Evolutionary conservation across 2,888 invertebrate species (phyloP), one percentile per base, ranked within the genome.

Genomic region (Hyles lineata): DNA sequence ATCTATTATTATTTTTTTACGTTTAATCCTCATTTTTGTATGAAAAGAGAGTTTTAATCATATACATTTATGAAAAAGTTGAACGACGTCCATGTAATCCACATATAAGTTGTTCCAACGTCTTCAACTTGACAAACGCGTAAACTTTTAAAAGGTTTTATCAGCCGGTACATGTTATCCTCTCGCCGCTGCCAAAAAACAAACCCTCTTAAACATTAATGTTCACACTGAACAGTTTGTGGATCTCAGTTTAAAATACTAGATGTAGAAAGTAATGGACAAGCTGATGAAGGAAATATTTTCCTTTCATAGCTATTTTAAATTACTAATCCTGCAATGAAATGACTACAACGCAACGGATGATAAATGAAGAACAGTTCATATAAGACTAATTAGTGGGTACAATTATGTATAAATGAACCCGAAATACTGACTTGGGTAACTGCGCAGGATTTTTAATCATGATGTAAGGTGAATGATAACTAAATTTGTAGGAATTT

Each of bases 111-210:
- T 62, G 25, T 71, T 63, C 52, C 21, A 55, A 32, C 15, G 19
- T 59, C 72, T 76, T 74, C 43, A 74, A 77, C 74, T 74, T 72
- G 58, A 61, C 63, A 72, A 67, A 69, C 25, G 63, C 71, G 74
- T 74, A 74, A 81, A 81, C 78, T 80, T 82, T 80, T 78, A 79
- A 83, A 83, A 79, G 79, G 80, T 79, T 80, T 80, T 82, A 77
- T 80, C 76, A 76, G 78, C 74, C 23, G 23, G 77, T 79, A 76
- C n/a, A 55, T 76, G 76, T 77, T 78, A 77, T 82, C 72, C 74
- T 78, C 76, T 32, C 55, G 55, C 35, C 32, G 23, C 72, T 81
- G 76, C 77, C 74, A 63, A 70, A 73, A 79, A 78, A 79, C 76
- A 76, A 77, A 78, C 74, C 74, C 74, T 78, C 67, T 75, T 76